Percentiles rank a stretch among this genome's conserved stretches.
Conservation (phyloP, 2,888 invertebrate genomes). For the Byasa hedistus region DNA sequence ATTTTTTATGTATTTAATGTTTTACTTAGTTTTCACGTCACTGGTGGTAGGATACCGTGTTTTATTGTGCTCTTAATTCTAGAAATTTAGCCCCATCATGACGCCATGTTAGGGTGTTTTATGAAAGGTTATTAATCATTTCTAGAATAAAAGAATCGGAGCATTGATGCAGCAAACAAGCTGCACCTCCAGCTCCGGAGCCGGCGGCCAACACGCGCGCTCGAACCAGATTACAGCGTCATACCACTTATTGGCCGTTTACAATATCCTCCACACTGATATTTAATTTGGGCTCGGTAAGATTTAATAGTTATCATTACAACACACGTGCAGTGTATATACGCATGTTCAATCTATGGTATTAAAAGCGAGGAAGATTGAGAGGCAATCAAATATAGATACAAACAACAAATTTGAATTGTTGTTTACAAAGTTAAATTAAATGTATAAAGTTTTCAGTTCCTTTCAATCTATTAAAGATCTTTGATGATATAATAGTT, state of each 20-base stretch:
- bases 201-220: constrained; percentile 83
- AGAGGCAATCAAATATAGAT: too few species aligned
- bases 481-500: too few species aligned
- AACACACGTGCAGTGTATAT: too few species aligned
- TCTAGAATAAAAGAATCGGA: constrained; percentile 88
- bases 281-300: constrained; percentile 88
- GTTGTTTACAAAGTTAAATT: too few species aligned
- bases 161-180: constrained; percentile 90
- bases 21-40: too few species aligned
- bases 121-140: not conserved
- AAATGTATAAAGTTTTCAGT: too few species aligned
- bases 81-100: too few species aligned
- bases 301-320: constrained; percentile 36
- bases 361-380: too few species aligned
- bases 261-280: constrained; percentile 93
- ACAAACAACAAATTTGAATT: too few species aligned
- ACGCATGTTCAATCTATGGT: not conserved
- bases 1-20: too few species aligned
- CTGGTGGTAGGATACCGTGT: too few species aligned
- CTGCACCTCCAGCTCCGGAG: constrained; percentile 85
- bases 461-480: too few species aligned
- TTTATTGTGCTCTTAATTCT: not conserved
- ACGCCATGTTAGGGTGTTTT: not conserved
- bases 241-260: constrained; percentile 93
- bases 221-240: constrained; percentile 84